Base-by-base conservation (phyloP, 1,140 invertebrate species). In the Ostrea edulis region DNA sequence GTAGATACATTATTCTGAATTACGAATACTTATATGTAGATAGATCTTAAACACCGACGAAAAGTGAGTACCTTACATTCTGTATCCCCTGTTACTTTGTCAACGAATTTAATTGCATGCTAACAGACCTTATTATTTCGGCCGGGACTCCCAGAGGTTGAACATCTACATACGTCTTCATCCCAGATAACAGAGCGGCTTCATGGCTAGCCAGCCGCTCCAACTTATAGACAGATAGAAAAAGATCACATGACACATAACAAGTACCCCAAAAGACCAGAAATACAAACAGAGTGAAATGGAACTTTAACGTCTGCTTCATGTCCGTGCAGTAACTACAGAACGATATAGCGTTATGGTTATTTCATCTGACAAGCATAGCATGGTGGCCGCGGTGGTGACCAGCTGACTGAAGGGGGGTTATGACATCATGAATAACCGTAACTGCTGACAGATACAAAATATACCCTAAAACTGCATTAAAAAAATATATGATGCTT, bases 91-190 rank as follows among this genome's bases (percentile, higher is more conserved):
- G 35, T 44, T 44, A 44, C 1, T 44, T 44, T 44, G 35, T 44
- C 1, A 62, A n/a, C n/a, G 55, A n/a, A 62, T n/a, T 62, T 0
- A 62, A 62, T 20, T 20, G 12, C 55, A n/a, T n/a, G 55, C 20
- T 20, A 20, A 25, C 68, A 29, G 14, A 71, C 68, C 68, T 71
- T 11, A 71, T 25, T 11, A 71, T 71, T 14, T 71, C 25, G 22
- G 68, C 68, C 4, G 68, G 68, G 29, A 71, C 68, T 71, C 68
- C 68, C 68, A 71, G 25, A 12, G 68, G 68, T 17, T 71, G 68
- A 14, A 25, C 9, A 71, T 71, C 68, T 11, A 29, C 68, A 71
- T 71, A 71, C 25, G 8, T 71, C 68, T 71, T 71, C 12, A 71
- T 29, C 9, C 68, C 68, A 29, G 68, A 2, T 2, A 71, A 25